Conservation (phyloP, 2,888 invertebrate genomes). For the Heliconius hortense region DNA sequence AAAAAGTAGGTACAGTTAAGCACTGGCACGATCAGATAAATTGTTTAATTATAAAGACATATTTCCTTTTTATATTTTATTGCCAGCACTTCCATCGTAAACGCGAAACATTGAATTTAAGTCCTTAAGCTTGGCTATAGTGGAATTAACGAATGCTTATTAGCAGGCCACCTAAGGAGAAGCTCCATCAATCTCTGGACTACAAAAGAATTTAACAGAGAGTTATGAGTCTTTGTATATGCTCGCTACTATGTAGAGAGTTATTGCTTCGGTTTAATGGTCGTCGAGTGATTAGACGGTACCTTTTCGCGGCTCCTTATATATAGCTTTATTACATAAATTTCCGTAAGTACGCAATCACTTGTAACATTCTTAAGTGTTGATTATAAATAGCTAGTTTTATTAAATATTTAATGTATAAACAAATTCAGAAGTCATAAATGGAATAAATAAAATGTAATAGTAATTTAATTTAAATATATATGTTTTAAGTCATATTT, state of each 20-base stretch:
- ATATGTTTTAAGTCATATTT: neutral
- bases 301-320: conserved; percentile 56
- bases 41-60: conserved; percentile 24
- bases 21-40: conserved; percentile 19
- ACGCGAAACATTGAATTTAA: conserved; percentile 37
- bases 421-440: conserved; percentile 18
- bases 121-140: conserved; percentile 38
- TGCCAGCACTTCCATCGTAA: conserved; percentile 36
- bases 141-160: conserved; percentile 68
- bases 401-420: neutral
- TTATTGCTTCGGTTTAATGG: conserved; percentile 78
- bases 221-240: conserved; percentile 74
- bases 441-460: conserved; percentile 27
- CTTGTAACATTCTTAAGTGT: conserved; percentile 56
- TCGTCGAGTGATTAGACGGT: conserved; percentile 74
- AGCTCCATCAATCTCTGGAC: conserved; percentile 72
- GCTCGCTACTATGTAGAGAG: conserved; percentile 76
- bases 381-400: conserved; percentile 33
- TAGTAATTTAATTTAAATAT: conserved; percentile 15
- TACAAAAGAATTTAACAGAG: conserved; percentile 75
- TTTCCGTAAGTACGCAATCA: conserved; percentile 61
- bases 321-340: conserved; percentile 73
- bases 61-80: conserved; percentile 28
- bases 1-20: conserved; percentile 11
- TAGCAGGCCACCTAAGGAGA: conserved; percentile 78